These are phyloP conservation scores for Micropoecilia bifurca DNA, from an alignment of 2,797 vertebrate genomes.

Conservation along the genomic window DNA sequence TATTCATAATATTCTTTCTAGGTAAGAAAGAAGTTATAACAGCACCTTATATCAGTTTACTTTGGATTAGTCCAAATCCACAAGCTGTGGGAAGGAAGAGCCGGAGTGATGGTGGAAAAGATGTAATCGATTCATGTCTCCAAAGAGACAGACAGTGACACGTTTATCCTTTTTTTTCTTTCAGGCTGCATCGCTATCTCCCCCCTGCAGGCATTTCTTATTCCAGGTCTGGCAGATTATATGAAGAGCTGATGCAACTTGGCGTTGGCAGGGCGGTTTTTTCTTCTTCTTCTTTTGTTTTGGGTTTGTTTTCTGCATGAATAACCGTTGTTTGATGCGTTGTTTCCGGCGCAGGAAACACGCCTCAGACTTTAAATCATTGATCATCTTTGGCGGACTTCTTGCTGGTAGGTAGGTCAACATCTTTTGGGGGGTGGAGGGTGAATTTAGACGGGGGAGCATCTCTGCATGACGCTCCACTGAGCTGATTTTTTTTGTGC, in stretches of 20 bases:
- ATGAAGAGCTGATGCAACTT: conserved; percentile 38
- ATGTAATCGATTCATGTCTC: conserved; percentile 24
- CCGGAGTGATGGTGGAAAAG: conserved; percentile 18
- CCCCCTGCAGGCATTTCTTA: background rate
- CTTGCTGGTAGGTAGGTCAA: conserved; percentile 61
- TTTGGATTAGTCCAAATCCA: conserved; percentile 36
- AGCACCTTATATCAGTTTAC: conserved; percentile 3
- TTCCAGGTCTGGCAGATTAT: conserved; percentile 47
- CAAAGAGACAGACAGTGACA: conserved; percentile 23
- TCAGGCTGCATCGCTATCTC: background rate
- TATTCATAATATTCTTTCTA: background rate
- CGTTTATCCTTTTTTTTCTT: background rate
- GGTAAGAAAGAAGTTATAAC: background rate
- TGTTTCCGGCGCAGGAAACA: conserved; percentile 23
- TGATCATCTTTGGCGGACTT: conserved; percentile 38
- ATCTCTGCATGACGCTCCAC: conserved; percentile 59
- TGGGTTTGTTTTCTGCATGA: conserved; percentile 41
- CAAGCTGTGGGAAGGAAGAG: conserved; percentile 31
- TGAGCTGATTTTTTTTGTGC: conserved; percentile 70
- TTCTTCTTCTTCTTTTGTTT: conserved; percentile 34
- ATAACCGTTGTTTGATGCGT: conserved; percentile 43
- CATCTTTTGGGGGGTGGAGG: conserved; percentile 47
- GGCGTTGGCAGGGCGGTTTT: conserved; percentile 4
- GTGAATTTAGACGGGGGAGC: conserved; percentile 14
- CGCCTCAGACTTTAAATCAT: conserved; percentile 45